Evolutionary conservation across 1,140 invertebrate species (phyloP).

Genomic region (Whitmania pigra): DNA sequence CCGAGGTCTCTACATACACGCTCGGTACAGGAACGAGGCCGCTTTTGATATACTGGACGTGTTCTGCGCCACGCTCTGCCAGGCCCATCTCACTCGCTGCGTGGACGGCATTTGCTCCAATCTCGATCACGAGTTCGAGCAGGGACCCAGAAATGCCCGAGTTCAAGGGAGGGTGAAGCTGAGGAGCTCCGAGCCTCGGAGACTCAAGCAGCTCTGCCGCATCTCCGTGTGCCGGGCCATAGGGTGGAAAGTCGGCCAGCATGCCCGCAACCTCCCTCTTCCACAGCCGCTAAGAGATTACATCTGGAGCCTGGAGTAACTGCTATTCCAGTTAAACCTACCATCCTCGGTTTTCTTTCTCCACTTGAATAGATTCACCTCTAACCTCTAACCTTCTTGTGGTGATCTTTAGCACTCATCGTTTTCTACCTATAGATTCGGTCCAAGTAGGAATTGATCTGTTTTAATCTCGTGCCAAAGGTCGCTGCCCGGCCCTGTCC

Average conservation of each 20-base stretch:
- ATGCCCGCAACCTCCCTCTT: slow-evolving; percentile 18
- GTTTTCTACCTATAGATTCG: no score
- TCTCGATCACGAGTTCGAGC: slow-evolving; percentile 24
- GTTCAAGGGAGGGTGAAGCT: slow-evolving; percentile 17
- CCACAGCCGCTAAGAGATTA: slow-evolving; percentile 22
- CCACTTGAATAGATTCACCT: no score
- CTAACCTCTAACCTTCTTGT: no score
- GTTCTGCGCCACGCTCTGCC: slow-evolving; percentile 22
- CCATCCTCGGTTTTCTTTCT: no score
- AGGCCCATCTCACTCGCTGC: slow-evolving; percentile 14
- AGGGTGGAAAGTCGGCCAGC: slow-evolving; percentile 20
- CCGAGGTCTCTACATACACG: slow-evolving; percentile 25
- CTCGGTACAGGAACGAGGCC: slow-evolving; percentile 22
- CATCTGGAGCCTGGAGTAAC: slow-evolving; percentile 18
- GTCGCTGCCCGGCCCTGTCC: no score
- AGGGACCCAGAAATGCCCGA: slow-evolving; percentile 15
- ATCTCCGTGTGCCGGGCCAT: slow-evolving; percentile 23
- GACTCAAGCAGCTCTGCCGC: slow-evolving; percentile 21
- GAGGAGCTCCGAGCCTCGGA: slow-evolving; percentile 18
- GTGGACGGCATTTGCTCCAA: slow-evolving; percentile 21
- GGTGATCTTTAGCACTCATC: no score
- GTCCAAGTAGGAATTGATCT: no score
- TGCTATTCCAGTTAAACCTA: not conserved
- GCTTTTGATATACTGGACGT: slow-evolving; percentile 25
- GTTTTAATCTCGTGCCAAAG: no score